Evolutionary conservation across 2,888 invertebrate species (phyloP).

Genomic region (Acanthoscelides obtectus): DNA sequence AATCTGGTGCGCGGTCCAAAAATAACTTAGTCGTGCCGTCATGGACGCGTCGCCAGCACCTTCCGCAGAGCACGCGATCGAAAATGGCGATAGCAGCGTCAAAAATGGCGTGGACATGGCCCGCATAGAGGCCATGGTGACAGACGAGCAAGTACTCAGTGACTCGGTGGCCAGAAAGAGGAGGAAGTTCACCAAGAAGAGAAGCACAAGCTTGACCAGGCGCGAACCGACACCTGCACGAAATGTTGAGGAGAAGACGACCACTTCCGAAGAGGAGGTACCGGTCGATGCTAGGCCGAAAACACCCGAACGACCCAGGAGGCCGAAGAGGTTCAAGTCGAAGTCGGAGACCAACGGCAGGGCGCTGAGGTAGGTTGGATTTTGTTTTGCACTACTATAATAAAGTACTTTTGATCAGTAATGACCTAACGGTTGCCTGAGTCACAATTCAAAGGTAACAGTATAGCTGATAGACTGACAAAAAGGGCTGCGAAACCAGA

Average conservation of each 20-base stretch:
- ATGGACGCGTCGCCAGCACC: constrained; percentile 41
- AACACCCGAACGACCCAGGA: constrained; percentile 37
- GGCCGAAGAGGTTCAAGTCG: constrained; percentile 25
- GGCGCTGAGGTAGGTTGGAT: not conserved
- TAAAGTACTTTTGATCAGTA: no score
- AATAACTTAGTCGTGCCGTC: constrained; percentile 39
- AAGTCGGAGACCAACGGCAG: constrained; percentile 8
- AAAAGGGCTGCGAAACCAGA: no score
- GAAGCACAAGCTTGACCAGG: constrained; percentile 50
- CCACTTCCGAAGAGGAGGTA: constrained; percentile 43
- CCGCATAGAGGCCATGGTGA: constrained; percentile 39
- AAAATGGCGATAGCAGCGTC: constrained; percentile 8
- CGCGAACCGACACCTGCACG: constrained; percentile 63
- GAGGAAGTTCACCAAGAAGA: constrained; percentile 57
- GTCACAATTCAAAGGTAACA: no score
- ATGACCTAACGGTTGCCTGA: no score
- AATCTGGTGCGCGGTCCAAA: constrained; percentile 24
- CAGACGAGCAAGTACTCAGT: constrained; percentile 49
- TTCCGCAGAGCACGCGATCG: constrained; percentile 26
- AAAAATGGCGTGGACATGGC: constrained; percentile 23
- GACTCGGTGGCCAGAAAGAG: constrained; percentile 57
- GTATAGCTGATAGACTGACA: no score
- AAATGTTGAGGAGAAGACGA: constrained; percentile 36
- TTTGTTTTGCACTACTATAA: no score
- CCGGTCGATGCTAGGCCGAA: constrained; percentile 29